phyloP scores from a whole-genome alignment of 1,140 invertebrate genomes.

The Hestina assimilis region DNA sequence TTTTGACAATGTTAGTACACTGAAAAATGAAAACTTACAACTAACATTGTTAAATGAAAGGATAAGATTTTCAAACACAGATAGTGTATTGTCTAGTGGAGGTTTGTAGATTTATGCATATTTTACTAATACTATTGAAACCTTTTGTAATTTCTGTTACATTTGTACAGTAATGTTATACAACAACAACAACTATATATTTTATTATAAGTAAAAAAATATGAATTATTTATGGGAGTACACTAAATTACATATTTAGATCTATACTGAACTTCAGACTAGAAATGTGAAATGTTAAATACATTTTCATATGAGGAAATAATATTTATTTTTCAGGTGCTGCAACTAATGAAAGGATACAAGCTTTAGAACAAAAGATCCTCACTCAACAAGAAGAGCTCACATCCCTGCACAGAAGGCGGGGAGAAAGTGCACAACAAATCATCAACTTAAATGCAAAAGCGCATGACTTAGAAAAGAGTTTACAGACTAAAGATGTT shows the following conservation, averaged over 20 bases:
- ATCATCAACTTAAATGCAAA: constrained; percentile 93
- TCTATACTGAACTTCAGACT: no score
- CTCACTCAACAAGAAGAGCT: constrained; percentile 94
- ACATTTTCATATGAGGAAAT: no score
- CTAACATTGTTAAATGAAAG: constrained; percentile 91
- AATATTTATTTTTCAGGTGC: constrained; percentile 41
- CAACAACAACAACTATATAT: no score
- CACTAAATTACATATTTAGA: no score
- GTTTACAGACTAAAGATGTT: constrained; percentile 84
- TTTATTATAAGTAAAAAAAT: no score
- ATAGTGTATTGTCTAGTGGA: constrained; percentile 52
- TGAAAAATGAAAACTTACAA: constrained; percentile 90
- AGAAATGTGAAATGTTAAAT: no score
- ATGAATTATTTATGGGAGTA: no score
- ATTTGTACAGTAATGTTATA: no score
- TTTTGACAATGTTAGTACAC: constrained; percentile 88
- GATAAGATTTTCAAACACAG: constrained; percentile 80
- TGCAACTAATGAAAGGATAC: constrained; percentile 76
- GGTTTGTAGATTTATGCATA: constrained; percentile 39
- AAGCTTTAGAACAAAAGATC: constrained; percentile 90
- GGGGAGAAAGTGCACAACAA: constrained; percentile 95
- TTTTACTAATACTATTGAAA: no score
- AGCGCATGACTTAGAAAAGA: constrained; percentile 91
- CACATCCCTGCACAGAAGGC: constrained; percentile 91
- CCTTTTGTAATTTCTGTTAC: no score